Evolutionary conservation across 1,140 invertebrate species (phyloP).

Genomic region (Calliphora vicina): DNA sequence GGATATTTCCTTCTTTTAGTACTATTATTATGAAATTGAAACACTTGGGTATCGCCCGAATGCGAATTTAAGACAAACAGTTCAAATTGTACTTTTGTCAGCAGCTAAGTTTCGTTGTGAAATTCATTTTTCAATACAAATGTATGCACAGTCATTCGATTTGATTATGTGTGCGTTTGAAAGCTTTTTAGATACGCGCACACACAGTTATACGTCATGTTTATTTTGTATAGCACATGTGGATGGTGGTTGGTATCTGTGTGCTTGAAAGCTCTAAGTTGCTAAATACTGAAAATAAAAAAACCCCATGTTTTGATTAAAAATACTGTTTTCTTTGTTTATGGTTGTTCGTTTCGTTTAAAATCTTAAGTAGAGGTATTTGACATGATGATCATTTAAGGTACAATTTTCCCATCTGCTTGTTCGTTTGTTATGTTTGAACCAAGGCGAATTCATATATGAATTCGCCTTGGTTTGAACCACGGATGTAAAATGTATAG

Average conservation of each 20-base stretch:
- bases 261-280: not conserved
- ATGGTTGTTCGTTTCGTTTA: no score
- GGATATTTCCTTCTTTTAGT: constrained; percentile 35
- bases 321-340: no score
- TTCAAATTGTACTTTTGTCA: constrained; percentile 36
- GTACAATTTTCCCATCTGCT: no score
- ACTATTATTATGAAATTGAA: constrained; percentile 33
- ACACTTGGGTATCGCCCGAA: not conserved
- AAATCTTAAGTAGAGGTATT: no score
- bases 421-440: no score
- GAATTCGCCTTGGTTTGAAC: no score
- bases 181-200: not conserved
- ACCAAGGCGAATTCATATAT: no score
- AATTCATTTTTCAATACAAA: constrained; percentile 46
- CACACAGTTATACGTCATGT: not conserved
- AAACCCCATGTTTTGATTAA: no score
- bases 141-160: constrained; percentile 18
- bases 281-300: not conserved
- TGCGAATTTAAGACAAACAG: constrained; percentile 38
- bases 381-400: no score
- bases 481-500: no score
- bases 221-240: not conserved
- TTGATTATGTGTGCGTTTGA: not conserved
- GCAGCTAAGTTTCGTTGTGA: constrained; percentile 60
- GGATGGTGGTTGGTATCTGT: not conserved